Base-by-base conservation (phyloP, 2,113 vertebrate genomes). In the Paradisaea rubra region DNA sequence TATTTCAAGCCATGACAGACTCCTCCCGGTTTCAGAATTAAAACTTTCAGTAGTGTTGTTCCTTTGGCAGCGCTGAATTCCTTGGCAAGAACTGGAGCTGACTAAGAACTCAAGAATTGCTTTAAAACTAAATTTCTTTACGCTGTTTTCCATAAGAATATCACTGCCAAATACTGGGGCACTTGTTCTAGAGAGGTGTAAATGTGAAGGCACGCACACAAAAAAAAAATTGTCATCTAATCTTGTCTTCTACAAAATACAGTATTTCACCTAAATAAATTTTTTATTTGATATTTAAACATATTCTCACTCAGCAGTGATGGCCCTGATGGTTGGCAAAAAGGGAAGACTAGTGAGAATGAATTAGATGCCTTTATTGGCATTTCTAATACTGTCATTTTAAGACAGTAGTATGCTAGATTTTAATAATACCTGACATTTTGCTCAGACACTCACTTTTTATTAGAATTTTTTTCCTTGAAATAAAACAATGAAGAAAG, bases 91-190 rank as follows among this genome's bases (percentile, higher is more conserved):
- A 1, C 16, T 61, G 28, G 13, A 63, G 10, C 74, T 94, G 77
- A 91, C 60, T 88, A 74, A 86, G 41, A 84, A 53, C 11, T 44
- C 64, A 54, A 23, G 35, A 84, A 60, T 27, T 81, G 61, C 79
- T 81, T 84, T 76, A 42, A 85, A 91, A 72, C 30, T 30, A 25
- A 45, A 59, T 91, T 39, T 87, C 65, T 81, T 87, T 66, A 20
- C 0, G 0, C 14, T 68, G 2, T 37, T 96, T 92, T 84, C 44
- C 49, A 20, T 17, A 35, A 52, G 47, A 53, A 47, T 31, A 41
- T 21, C 20, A 21, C 76, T 84, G 60, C 37, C 45, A 81, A 71
- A 31, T 44, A 28, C 22, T 4, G 5, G 35, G 44, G 21, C 8
- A 9, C 16, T 56, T 72, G 19, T 23, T 73, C 53, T 83, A 16